These are phyloP conservation scores for Todiramphus chloris DNA, from an alignment of 2,113 vertebrate species.

Conservation along the genomic window DNA sequence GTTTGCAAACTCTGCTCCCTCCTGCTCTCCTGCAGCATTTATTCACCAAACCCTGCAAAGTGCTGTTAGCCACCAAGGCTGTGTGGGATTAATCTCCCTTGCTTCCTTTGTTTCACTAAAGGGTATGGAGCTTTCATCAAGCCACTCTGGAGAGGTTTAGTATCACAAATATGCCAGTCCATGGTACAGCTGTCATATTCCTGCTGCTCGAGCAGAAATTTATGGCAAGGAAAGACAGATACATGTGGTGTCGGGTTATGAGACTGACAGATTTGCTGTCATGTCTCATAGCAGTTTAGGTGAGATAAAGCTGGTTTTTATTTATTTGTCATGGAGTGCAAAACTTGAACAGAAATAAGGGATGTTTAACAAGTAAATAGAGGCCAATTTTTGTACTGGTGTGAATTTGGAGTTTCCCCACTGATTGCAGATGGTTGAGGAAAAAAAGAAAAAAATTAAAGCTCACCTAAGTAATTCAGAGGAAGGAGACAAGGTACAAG, in stretches of 20 bases:
- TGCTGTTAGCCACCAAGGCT: neutral
- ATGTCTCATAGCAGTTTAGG: conserved; percentile 36
- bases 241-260: conserved; percentile 40
- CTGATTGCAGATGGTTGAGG: neutral
- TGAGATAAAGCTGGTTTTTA: conserved; percentile 22
- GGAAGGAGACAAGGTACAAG: neutral
- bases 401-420: neutral
- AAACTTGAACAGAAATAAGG: neutral
- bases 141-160: conserved; percentile 9
- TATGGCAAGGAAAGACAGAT: conserved; percentile 49
- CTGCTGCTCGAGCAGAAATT: conserved; percentile 46
- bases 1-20: neutral
- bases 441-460: neutral
- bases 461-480: neutral
- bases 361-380: neutral
- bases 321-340: conserved; percentile 24
- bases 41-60: neutral
- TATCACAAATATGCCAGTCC: neutral
- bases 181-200: conserved; percentile 54
- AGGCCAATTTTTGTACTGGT: neutral
- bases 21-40: neutral
- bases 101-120: neutral
- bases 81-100: neutral
- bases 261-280: conserved; percentile 60
- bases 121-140: conserved; percentile 1